Conservation (phyloP, 1,140 invertebrate genomes). For the Sitobion miscanthi region DNA sequence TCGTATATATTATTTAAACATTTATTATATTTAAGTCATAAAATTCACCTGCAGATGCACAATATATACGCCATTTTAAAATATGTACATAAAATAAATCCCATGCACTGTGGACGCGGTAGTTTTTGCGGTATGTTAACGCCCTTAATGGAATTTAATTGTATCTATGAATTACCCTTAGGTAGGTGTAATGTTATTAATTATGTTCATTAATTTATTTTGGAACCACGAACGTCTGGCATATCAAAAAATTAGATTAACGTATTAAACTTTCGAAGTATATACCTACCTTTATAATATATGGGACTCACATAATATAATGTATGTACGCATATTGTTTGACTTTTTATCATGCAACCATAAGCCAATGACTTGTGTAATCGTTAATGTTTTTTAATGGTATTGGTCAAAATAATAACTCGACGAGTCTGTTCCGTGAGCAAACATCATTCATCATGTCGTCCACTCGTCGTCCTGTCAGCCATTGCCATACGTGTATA, state of each 20-base stretch:
- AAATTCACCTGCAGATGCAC: no score
- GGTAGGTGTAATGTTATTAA: no score
- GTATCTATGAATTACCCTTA: no score
- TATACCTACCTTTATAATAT: not conserved
- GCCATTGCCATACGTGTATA: not conserved
- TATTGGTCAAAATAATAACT: slow-evolving; percentile 9
- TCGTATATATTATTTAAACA: no score
- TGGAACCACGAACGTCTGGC: not conserved
- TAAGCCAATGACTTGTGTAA: not conserved
- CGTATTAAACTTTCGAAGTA: not conserved
- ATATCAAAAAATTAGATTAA: not conserved
- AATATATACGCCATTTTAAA: no score
- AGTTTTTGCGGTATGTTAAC: no score
- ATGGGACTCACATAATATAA: not conserved
- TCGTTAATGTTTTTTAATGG: not conserved
- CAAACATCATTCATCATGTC: slow-evolving; percentile 1
- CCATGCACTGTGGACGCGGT: no score
- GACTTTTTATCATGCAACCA: not conserved
- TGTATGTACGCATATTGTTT: not conserved
- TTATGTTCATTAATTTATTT: not conserved
- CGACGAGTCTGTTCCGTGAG: not conserved
- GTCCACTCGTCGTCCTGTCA: not conserved
- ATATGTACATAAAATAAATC: no score
- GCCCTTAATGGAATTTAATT: no score
- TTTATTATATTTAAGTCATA: no score